Percentiles rank a stretch among this genome's conserved stretches.
Evolutionary conservation across 2,797 vertebrate species (phyloP).

Genomic region (Onychomys torridus): DNA sequence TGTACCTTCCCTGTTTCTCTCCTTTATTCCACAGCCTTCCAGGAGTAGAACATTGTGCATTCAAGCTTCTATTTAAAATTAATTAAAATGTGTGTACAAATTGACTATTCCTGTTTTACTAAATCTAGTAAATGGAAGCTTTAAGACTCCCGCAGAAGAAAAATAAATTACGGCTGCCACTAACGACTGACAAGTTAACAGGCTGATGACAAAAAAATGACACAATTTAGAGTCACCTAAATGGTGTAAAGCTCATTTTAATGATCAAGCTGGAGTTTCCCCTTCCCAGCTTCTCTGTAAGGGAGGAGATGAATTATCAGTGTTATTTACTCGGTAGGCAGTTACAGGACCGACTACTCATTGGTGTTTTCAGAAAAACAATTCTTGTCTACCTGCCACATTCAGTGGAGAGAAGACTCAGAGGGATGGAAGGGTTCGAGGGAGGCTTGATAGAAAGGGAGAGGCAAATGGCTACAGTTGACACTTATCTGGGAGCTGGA

Average conservation of each 20-base stretch:
- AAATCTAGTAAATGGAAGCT: constrained; percentile 72
- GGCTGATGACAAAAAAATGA: constrained; percentile 70
- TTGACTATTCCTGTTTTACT: constrained; percentile 73
- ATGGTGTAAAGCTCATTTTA: constrained; percentile 65
- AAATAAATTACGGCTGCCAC: constrained; percentile 74
- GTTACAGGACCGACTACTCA: neutral
- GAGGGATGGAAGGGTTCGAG: neutral
- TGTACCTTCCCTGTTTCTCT: neutral
- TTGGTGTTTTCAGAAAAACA: constrained; percentile 40
- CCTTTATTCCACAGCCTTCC: neutral
- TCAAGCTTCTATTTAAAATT: constrained; percentile 72
- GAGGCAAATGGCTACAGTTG: neutral
- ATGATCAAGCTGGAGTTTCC: constrained; percentile 37
- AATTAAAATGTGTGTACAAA: constrained; percentile 80
- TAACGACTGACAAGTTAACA: constrained; percentile 75
- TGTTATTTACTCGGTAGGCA: constrained; percentile 52
- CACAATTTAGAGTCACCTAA: constrained; percentile 74
- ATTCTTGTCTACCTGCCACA: neutral
- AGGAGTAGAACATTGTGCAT: constrained; percentile 35
- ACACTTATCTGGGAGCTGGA: neutral
- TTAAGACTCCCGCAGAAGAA: constrained; percentile 62
- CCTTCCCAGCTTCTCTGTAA: neutral
- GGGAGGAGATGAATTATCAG: constrained; percentile 50
- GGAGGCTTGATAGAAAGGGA: neutral
- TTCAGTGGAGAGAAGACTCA: neutral